A percentile compares a stretch with the other conserved stretches of the same genome.
Evolutionary conservation across 2,113 vertebrate species (phyloP).

Genomic region (Nerophis ophidion): DNA sequence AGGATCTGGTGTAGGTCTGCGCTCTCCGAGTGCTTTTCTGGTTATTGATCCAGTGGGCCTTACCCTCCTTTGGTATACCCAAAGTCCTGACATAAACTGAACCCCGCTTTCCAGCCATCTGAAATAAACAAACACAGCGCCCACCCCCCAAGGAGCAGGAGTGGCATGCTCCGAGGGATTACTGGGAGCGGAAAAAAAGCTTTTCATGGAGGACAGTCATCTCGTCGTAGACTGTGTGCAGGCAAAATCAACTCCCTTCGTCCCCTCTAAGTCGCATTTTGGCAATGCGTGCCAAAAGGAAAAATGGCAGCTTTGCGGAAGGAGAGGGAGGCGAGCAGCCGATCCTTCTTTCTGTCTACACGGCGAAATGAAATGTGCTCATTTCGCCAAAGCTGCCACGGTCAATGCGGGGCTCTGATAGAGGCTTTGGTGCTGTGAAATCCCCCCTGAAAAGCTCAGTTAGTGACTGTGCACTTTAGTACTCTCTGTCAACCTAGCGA

Average conservation of each 20-base stretch:
- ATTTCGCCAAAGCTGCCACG: slow-evolving; percentile 63
- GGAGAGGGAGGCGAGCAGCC: slow-evolving; percentile 50
- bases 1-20: too few relatives aligned
- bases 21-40: too few relatives aligned
- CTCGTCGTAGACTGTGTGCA: slow-evolving; percentile 65
- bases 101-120: slow-evolving; percentile 40
- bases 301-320: slow-evolving; percentile 59
- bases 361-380: slow-evolving; percentile 61
- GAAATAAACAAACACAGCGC: slow-evolving; percentile 47
- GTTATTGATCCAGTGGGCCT: too few relatives aligned
- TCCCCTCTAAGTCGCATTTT: slow-evolving; percentile 63
- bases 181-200: slow-evolving; percentile 58
- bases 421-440: slow-evolving; percentile 61
- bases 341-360: slow-evolving; percentile 69
- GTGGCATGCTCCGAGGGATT: slow-evolving; percentile 73
- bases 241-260: slow-evolving; percentile 48
- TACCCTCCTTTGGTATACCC: neutral
- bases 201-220: slow-evolving; percentile 68
- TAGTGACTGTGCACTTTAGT: slow-evolving; percentile 37
- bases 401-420: slow-evolving; percentile 59
- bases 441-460: slow-evolving; percentile 47
- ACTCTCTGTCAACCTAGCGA: slow-evolving; percentile 39
- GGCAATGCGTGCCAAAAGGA: slow-evolving; percentile 65
- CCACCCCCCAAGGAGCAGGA: slow-evolving; percentile 66
- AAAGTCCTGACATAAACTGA: slow-evolving; percentile 37